These are phyloP conservation scores for Raja brachyura DNA, from an alignment of 2,113 vertebrate genomes.

Conservation along the genomic window DNA sequence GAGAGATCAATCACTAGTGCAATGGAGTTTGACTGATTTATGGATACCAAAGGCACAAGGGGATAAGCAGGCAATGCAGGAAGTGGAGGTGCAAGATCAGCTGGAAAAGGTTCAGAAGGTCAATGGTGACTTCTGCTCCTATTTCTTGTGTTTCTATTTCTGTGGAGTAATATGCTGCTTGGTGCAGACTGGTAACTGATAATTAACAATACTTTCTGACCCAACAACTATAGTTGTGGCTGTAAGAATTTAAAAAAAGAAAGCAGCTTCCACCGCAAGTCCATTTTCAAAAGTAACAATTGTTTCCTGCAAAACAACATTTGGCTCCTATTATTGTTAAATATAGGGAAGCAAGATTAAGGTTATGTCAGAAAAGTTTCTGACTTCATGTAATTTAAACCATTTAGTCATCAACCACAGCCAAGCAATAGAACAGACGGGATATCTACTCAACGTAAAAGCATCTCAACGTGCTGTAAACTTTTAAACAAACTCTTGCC, in stretches of 20 bases:
- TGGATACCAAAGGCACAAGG: no score
- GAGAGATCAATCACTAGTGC: no score
- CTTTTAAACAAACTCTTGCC: not conserved
- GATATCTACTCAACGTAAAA: not conserved
- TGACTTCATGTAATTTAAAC: slow-evolving; percentile 1
- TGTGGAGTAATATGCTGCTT: not conserved
- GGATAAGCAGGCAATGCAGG: no score
- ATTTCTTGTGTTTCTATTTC: not conserved
- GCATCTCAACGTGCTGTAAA: not conserved
- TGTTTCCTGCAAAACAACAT: not conserved
- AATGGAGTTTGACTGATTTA: no score
- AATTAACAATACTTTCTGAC: not conserved
- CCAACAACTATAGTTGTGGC: not conserved
- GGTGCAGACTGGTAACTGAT: not conserved
- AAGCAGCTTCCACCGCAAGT: not conserved
- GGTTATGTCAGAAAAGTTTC: not conserved
- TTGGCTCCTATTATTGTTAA: not conserved
- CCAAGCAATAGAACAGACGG: not conserved
- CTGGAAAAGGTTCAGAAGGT: no score
- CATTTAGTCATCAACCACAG: not conserved
- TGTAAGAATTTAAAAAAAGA: not conserved
- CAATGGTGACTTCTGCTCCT: no score
- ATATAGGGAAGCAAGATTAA: not conserved
- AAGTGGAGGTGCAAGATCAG: no score
- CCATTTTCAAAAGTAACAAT: not conserved